A percentile compares a stretch with the other conserved stretches of the same genome.
phyloP scores from a whole-genome alignment of 1,140 invertebrate genomes.

The Orussus abietinus region DNA sequence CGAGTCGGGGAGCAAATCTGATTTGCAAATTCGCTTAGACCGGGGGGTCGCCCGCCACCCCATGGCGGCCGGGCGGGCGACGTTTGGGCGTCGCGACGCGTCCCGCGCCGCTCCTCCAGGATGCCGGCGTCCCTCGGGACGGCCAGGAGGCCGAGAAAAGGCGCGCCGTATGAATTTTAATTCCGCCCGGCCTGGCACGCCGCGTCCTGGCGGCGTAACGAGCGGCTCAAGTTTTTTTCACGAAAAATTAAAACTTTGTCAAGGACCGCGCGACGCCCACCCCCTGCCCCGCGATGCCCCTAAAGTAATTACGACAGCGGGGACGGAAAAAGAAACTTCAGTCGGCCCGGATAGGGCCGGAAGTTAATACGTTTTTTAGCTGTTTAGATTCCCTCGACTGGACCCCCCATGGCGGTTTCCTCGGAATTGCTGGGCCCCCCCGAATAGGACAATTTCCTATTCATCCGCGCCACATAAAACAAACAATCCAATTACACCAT shows the following conservation, averaged over 20 bases:
- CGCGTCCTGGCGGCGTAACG: conserved; percentile 41
- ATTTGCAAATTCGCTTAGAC: conserved; percentile 49
- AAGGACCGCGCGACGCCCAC: conserved; percentile 13
- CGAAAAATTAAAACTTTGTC: conserved; percentile 50
- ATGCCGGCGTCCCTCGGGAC: conserved; percentile 37
- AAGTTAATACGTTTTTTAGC: conserved; percentile 23
- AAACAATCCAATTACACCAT: too few relatives aligned
- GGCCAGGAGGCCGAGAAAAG: conserved; percentile 41
- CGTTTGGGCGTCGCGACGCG: too few relatives aligned
- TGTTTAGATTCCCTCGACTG: conserved; percentile 4
- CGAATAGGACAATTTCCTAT: not conserved
- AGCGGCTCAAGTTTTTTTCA: conserved; percentile 48
- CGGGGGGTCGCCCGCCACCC: conserved; percentile 10
- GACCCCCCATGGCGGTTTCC: not conserved
- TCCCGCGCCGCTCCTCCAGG: too few relatives aligned
- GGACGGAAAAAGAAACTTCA: too few relatives aligned
- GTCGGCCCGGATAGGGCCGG: not conserved
- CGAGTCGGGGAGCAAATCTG: conserved; percentile 40
- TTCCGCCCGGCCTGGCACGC: conserved; percentile 33
- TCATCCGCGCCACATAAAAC: too few relatives aligned
- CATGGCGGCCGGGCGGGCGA: conserved; percentile 9
- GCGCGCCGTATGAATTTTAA: conserved; percentile 49
- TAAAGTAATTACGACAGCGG: conserved; percentile 36
- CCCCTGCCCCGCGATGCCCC: conserved; percentile 17
- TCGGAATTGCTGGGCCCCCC: not conserved